These are phyloP conservation scores for Poeciliopsis occidentalis DNA, from an alignment of 2,113 vertebrate genomes.

Conservation along the genomic window DNA sequence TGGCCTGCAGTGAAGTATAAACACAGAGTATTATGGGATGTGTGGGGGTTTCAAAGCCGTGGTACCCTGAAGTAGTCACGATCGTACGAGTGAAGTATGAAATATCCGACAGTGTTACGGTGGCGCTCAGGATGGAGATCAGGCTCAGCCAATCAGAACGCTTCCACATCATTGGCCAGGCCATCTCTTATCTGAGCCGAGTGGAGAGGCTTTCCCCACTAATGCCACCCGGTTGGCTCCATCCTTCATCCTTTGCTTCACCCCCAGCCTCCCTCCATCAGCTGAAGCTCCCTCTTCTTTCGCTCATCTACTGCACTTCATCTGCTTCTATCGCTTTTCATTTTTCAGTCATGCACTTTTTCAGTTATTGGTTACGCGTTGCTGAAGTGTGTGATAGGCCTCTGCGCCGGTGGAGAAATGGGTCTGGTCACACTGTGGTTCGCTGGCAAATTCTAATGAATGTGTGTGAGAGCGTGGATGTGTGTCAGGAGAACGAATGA, in stretches of 20 bases:
- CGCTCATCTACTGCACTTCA: constrained; percentile 50
- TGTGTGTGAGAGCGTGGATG: constrained; percentile 12
- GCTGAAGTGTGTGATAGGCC: constrained; percentile 67
- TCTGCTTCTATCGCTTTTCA: constrained; percentile 56
- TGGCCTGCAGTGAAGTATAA: constrained; percentile 17
- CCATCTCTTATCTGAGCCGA: constrained; percentile 76
- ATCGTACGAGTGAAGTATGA: constrained; percentile 59
- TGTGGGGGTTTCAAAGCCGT: constrained; percentile 28
- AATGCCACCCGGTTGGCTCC: constrained; percentile 70
- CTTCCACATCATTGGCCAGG: constrained; percentile 78
- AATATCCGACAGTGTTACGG: constrained; percentile 67
- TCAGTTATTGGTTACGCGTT: constrained; percentile 72
- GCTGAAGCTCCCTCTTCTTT: constrained; percentile 30
- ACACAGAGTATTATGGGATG: constrained; percentile 14
- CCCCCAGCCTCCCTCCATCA: constrained; percentile 42
- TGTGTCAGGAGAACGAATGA: constrained; percentile 41
- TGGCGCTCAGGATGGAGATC: constrained; percentile 61
- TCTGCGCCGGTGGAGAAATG: constrained; percentile 56
- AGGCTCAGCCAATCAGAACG: constrained; percentile 77
- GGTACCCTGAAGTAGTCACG: constrained; percentile 35
- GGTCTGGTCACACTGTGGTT: constrained; percentile 54
- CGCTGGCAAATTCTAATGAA: constrained; percentile 65
- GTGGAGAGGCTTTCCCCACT: constrained; percentile 75
- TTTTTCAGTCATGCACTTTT: constrained; percentile 54
- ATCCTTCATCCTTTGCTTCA: constrained; percentile 61